Evolutionary conservation across 2,888 invertebrate species (phyloP).

Genomic region (Ptilodon capucinus): DNA sequence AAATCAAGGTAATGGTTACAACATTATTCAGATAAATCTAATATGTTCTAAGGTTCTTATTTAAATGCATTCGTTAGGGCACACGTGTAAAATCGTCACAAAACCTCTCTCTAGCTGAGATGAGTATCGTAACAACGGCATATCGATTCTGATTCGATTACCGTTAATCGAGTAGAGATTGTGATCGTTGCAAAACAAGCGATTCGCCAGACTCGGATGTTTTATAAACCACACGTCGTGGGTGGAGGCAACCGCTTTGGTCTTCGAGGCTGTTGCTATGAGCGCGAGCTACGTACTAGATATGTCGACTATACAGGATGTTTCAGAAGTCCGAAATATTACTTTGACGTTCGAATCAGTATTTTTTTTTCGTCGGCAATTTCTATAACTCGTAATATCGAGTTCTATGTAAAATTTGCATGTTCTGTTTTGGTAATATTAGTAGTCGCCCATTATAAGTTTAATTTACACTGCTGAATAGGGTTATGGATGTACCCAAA

Average conservation of each 20-base stretch:
- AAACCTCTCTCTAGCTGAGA: background rate
- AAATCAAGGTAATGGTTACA: background rate
- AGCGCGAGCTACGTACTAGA: background rate
- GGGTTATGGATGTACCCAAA: no score
- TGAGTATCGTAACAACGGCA: background rate
- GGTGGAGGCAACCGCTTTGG: slow-evolving; percentile 6
- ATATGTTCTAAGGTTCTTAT: background rate
- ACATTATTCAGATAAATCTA: background rate
- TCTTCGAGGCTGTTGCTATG: slow-evolving; percentile 11
- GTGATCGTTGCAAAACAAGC: slow-evolving; percentile 30
- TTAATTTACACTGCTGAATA: no score
- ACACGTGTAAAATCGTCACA: background rate
- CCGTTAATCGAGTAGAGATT: slow-evolving; percentile 7
- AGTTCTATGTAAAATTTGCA: background rate
- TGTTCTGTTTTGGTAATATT: no score
- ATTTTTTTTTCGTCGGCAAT: no score
- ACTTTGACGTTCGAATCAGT: no score
- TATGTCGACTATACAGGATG: no score
- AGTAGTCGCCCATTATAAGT: no score
- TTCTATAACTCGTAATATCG: background rate
- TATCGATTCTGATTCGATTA: background rate
- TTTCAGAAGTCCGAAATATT: no score
- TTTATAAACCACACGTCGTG: slow-evolving; percentile 23
- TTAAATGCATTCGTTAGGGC: no score
- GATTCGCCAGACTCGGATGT: slow-evolving; percentile 30